Conservation (phyloP, 2,888 invertebrate genomes). For the Yponomeuta plumbellus region DNA sequence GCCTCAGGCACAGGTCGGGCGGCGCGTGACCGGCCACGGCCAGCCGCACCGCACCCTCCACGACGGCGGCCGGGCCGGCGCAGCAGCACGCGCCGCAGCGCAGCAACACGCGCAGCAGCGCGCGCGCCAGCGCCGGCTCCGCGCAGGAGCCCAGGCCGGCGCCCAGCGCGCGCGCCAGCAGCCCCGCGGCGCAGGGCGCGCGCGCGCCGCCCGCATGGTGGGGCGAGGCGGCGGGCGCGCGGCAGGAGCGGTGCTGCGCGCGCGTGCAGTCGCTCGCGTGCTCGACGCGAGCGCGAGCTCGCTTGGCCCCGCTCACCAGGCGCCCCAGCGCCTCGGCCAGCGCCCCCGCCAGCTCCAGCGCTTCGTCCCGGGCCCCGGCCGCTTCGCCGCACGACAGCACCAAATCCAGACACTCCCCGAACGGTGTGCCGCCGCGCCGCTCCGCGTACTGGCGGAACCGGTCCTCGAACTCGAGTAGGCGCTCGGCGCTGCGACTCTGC, state of each 20-base stretch:
- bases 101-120: conserved; percentile 73
- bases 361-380: conserved; percentile 37
- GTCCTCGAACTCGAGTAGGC: conserved; percentile 74
- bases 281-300: conserved; percentile 73
- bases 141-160: conserved; percentile 61
- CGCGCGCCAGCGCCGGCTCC: conserved; percentile 51
- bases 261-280: conserved; percentile 73
- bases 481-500: conserved; percentile 71
- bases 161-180: conserved; percentile 59
- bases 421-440: conserved; percentile 74
- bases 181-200: conserved; percentile 69
- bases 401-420: conserved; percentile 72
- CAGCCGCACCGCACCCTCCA: conserved; percentile 68
- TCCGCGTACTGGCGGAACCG: conserved; percentile 77
- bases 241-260: conserved; percentile 70
- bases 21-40: conserved; percentile 56
- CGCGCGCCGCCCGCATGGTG: conserved; percentile 66
- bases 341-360: conserved; percentile 64
- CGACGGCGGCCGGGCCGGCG: conserved; percentile 71
- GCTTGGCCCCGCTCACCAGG: conserved; percentile 74
- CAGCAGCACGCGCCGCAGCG: conserved; percentile 80
- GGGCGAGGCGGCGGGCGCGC: conserved; percentile 56
- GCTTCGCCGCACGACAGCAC: conserved; percentile 69
- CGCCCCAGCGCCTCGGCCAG: conserved; percentile 75
- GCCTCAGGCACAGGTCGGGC: conserved; percentile 61